These are phyloP conservation scores for Phortica okadai DNA, from an alignment of 2,888 invertebrate species.

Conservation along the genomic window DNA sequence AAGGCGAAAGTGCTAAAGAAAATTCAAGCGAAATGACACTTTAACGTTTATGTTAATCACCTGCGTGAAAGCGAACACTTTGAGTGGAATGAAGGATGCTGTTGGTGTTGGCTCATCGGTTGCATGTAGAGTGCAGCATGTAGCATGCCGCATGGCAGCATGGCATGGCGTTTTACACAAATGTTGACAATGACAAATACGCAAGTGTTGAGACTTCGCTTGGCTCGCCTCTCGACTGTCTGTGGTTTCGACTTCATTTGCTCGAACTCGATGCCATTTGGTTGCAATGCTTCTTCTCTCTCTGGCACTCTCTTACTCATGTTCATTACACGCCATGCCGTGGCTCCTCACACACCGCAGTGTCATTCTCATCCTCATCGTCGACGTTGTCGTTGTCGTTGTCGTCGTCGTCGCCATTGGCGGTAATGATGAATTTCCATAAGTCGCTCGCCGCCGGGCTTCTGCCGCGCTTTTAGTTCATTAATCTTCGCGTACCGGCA, in stretches of 20 bases:
- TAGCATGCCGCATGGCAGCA: conserved; percentile 26
- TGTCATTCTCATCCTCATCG: background rate
- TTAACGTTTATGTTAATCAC: conserved; percentile 76
- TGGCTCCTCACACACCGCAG: background rate
- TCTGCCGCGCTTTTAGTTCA: conserved; percentile 54
- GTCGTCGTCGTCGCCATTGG: conserved; percentile 41
- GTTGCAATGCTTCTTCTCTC: background rate
- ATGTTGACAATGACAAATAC: conserved; percentile 76
- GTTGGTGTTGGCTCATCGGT: conserved; percentile 1
- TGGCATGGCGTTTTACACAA: conserved; percentile 61
- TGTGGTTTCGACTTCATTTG: conserved; percentile 46
- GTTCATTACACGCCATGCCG: conserved; percentile 5
- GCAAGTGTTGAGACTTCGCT: conserved; percentile 51
- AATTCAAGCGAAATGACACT: conserved; percentile 42
- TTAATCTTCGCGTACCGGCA: conserved; percentile 62
- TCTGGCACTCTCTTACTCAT: background rate
- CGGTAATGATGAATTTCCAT: conserved; percentile 74
- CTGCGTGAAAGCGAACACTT: conserved; percentile 71
- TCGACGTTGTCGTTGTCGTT: conserved; percentile 18
- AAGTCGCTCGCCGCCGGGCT: conserved; percentile 57
- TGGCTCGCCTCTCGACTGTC: conserved; percentile 41
- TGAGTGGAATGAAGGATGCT: conserved; percentile 52
- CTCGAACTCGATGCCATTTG: conserved; percentile 4
- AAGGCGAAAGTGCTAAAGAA: background rate
- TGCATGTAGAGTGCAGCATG: background rate